These are phyloP conservation scores for Caenorhabditis sulstoni DNA, from an alignment of 2,888 invertebrate genomes.

Conservation along the genomic window DNA sequence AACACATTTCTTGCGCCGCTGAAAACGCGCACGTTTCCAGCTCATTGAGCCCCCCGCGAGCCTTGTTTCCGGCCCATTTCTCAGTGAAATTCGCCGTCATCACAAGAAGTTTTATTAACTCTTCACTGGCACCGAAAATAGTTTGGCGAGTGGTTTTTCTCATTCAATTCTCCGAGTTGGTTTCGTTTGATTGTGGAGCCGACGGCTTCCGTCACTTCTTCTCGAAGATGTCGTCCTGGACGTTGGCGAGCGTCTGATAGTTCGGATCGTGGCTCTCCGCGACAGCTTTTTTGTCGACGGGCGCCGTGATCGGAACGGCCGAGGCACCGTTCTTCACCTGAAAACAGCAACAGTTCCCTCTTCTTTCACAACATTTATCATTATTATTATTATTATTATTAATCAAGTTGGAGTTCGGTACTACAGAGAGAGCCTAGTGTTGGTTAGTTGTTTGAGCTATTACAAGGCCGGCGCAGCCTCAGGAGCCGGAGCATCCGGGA, in stretches of 20 bases:
- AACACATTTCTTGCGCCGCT: constrained; percentile 18
- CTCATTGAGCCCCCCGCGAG: constrained; percentile 34
- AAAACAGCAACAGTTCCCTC: neutral
- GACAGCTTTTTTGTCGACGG: neutral
- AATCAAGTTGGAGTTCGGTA: too few relatives aligned
- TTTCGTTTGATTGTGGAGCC: too few relatives aligned
- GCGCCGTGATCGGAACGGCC: neutral
- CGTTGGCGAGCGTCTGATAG: constrained; percentile 6
- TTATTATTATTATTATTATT: too few relatives aligned
- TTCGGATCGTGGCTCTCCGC: neutral
- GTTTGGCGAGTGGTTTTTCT: neutral
- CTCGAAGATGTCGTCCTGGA: constrained; percentile 4
- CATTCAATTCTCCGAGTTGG: neutral
- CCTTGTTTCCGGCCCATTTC: constrained; percentile 1
- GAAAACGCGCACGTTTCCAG: constrained; percentile 22
- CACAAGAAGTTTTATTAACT: neutral
- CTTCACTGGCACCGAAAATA: neutral
- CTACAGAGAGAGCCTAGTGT: neutral
- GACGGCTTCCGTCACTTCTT: neutral
- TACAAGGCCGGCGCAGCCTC: neutral
- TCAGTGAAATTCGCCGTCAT: neutral
- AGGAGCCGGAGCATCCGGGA: neutral
- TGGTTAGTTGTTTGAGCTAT: neutral
- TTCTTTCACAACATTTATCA: too few relatives aligned
- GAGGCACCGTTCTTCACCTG: neutral